Base-by-base conservation (phyloP, 2,797 vertebrate species). In the Hippoglossus hippoglossus region DNA sequence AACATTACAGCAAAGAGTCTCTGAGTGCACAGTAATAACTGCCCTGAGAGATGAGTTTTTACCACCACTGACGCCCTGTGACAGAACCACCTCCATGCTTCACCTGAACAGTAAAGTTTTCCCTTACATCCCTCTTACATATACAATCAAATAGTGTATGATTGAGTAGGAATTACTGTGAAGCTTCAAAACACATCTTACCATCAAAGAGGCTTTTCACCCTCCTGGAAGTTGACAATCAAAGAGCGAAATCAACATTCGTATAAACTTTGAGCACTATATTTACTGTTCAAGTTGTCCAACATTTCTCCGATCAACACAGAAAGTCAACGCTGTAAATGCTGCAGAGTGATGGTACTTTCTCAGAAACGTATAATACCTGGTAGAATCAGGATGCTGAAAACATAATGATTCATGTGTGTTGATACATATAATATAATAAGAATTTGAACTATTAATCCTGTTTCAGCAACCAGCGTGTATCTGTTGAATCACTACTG, bases 101-200 rank as follows among this genome's bases (percentile, higher is more conserved):
- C 64, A 59, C 50, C 36, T 54, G 19, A 63, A 31, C 47, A 12
- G n/a, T 25, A 3, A 47, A 6, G 18, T 53, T 4, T 34, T n/a
- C 13, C 39, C 39, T 41, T 6, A 44, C 41, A 18, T 44, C 13
- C 4, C 3, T 21, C 21, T 25, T 25, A 46, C 46, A 60, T 54
- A 55, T 12, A 55, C 22, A 47, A 24, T 50, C 25, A 31, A 57
- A 60, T 15, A 41, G 12, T 41, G 28, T 15, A 6, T 47, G 52
- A 63, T 12, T 61, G 44, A 61, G 49, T 18, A 41, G 21, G 63
- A 31, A 71, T 58, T 58, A 66, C 24, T 58, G 46, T 16, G 3
- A 2, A 26, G 46, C 52, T 25, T 47, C 22, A 28, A 47, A 67
- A 65, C 53, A 57, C 8, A 46, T 28, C 5, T 18, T 18, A 2